These are phyloP conservation scores for Hofmannophila pseudospretella DNA, from an alignment of 2,888 invertebrate species.

Conservation along the genomic window DNA sequence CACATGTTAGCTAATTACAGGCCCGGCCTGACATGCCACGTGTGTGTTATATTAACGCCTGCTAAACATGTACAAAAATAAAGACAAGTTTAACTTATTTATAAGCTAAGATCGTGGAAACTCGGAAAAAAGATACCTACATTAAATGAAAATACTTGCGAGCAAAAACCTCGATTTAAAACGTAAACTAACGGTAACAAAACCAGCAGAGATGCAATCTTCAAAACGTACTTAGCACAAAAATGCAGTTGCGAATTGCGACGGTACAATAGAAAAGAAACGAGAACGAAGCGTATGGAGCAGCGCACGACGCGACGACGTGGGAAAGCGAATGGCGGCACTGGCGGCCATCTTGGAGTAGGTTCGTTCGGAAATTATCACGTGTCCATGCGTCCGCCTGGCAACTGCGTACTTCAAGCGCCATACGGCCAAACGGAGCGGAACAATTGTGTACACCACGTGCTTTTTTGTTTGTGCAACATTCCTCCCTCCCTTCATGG, in stretches of 20 bases:
- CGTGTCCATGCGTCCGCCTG: slow-evolving; percentile 68
- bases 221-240: slow-evolving; percentile 29
- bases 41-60: slow-evolving; percentile 40
- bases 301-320: slow-evolving; percentile 45
- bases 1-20: slow-evolving; percentile 55
- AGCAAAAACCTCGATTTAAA: slow-evolving; percentile 3
- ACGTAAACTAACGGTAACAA: slow-evolving; percentile 17
- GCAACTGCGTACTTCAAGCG: slow-evolving; percentile 57
- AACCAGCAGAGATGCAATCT: slow-evolving; percentile 22
- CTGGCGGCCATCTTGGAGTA: slow-evolving; percentile 67
- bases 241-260: slow-evolving; percentile 50
- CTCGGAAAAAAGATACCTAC: not conserved
- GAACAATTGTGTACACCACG: slow-evolving; percentile 66
- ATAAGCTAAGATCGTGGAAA: slow-evolving; percentile 3
- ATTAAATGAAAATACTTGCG: not conserved
- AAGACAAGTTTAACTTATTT: slow-evolving; percentile 16
- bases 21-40: slow-evolving; percentile 34
- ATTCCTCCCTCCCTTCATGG: slow-evolving; percentile 19
- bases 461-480: slow-evolving; percentile 69
- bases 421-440: slow-evolving; percentile 68
- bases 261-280: slow-evolving; percentile 58
- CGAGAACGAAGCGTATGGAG: slow-evolving; percentile 56
- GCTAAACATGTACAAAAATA: slow-evolving; percentile 26
- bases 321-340: slow-evolving; percentile 73
- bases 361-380: slow-evolving; percentile 64